Percentiles rank a stretch among this genome's conserved stretches.
Conservation (phyloP, 2,113 vertebrate genomes). For the Salvelinus sp. region DNA sequence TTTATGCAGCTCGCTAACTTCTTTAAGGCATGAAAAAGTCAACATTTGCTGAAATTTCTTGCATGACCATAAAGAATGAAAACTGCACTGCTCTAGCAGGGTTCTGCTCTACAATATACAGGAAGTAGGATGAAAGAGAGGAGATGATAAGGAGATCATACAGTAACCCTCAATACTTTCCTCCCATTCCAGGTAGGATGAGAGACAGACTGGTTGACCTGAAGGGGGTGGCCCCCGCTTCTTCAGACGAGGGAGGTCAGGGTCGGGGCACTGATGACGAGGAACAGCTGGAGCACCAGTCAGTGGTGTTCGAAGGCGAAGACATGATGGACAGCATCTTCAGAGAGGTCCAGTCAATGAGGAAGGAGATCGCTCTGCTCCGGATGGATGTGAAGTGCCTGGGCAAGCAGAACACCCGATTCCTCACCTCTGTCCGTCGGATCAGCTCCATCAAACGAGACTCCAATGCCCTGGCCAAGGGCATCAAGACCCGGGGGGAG, state of each 20-base stretch:
- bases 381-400: conserved; percentile 84
- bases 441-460: conserved; percentile 97
- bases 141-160: too few species aligned
- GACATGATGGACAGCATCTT: conserved; percentile 81
- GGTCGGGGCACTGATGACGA: conserved; percentile 39
- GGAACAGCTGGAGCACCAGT: conserved; percentile 47
- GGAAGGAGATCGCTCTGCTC: conserved; percentile 81
- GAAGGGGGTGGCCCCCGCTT: conserved; percentile 60
- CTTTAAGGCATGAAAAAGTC: too few species aligned
- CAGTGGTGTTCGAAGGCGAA: conserved; percentile 83
- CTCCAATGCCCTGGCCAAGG: conserved; percentile 86
- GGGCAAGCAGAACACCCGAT: conserved; percentile 89
- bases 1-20: too few species aligned
- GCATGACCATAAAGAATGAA: too few species aligned
- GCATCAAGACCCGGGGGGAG: conserved; percentile 87
- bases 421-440: conserved; percentile 93
- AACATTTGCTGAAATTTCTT: too few species aligned
- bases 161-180: not conserved
- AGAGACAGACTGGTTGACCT: conserved; percentile 88
- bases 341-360: conserved; percentile 81
- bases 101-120: too few species aligned
- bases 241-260: conserved; percentile 38
- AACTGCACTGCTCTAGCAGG: too few species aligned
- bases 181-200: conserved; percentile 79
- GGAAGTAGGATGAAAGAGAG: too few species aligned